These are phyloP conservation scores for Echinops telfairi DNA, from an alignment of 2,113 vertebrate species.

Conservation along the genomic window DNA sequence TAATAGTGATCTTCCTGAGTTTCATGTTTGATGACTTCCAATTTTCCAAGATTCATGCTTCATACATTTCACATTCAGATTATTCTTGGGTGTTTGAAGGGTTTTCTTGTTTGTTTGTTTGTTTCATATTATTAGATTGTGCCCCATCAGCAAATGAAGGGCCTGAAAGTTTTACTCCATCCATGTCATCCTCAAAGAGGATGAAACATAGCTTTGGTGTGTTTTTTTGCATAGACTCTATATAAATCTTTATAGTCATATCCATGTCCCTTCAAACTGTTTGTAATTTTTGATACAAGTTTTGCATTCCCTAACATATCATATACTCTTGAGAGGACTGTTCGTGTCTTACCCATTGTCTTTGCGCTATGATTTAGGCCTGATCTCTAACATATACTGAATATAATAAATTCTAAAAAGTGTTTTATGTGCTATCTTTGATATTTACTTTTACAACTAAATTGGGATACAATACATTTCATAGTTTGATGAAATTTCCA, in stretches of 20 bases:
- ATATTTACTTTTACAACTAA: constrained; percentile 21
- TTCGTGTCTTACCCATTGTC: background rate
- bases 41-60: too few species aligned
- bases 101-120: too few species aligned
- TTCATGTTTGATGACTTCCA: too few species aligned
- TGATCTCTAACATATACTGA: background rate
- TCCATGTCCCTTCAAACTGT: background rate
- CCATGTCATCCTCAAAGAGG: too few species aligned
- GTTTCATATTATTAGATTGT: too few species aligned
- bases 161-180: too few species aligned
- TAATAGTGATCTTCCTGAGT: too few species aligned
- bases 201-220: background rate
- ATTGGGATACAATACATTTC: constrained; percentile 10
- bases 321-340: background rate
- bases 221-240: background rate
- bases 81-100: too few species aligned
- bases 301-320: background rate
- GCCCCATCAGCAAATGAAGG: too few species aligned
- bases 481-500: background rate
- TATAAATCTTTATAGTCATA: background rate
- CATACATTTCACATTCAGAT: too few species aligned
- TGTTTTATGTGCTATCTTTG: background rate
- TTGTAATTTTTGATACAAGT: background rate
- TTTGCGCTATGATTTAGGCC: background rate
- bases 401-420: constrained; percentile 14